Evolutionary conservation across 2,797 vertebrate species (phyloP).

Genomic region (Onychomys leucogaster): DNA sequence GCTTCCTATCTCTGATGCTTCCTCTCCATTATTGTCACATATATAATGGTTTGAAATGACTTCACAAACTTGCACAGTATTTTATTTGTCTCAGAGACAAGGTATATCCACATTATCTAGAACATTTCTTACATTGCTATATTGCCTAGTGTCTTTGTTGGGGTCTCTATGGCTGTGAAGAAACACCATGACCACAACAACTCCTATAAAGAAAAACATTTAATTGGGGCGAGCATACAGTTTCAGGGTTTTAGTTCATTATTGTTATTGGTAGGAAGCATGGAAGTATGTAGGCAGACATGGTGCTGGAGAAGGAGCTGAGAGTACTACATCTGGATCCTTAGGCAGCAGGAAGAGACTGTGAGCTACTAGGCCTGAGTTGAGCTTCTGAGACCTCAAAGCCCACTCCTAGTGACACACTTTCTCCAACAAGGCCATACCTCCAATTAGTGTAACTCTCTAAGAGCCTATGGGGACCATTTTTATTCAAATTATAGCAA

Average conservation of each 20-base stretch:
- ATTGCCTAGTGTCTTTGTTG: neutral
- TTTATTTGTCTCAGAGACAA: conserved; percentile 10
- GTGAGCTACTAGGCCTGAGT: neutral
- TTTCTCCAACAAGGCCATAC: neutral
- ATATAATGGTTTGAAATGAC: neutral
- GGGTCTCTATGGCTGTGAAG: neutral
- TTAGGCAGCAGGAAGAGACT: neutral
- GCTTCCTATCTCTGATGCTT: neutral
- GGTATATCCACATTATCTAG: neutral
- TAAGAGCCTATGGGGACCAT: too few species aligned
- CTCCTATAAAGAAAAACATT: neutral
- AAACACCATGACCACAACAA: neutral
- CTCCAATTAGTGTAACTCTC: neutral
- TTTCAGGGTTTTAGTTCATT: neutral
- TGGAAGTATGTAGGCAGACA: neutral
- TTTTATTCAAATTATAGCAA: neutral
- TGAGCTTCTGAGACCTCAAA: neutral
- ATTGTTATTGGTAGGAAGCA: neutral
- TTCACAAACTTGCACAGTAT: neutral
- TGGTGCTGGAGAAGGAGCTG: neutral
- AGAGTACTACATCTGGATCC: neutral
- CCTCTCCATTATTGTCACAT: neutral
- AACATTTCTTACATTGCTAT: neutral
- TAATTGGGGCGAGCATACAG: neutral
- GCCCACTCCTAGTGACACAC: neutral